Base-by-base conservation (phyloP, 2,888 invertebrate species). In the Epistrophella euchroma region DNA sequence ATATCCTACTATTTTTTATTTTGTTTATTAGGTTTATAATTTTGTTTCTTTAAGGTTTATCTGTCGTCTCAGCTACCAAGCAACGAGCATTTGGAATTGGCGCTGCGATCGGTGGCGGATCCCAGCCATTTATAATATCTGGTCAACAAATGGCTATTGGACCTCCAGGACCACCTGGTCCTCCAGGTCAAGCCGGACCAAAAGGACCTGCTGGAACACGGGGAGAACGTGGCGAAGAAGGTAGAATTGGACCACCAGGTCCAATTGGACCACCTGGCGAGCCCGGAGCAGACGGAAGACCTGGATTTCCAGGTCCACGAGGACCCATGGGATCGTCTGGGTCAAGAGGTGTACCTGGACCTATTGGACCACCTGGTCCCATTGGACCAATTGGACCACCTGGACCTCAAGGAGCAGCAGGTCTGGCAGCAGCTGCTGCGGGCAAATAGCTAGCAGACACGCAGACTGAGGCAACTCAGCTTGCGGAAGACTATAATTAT, bases 151-250 rank as follows among this genome's bases (percentile, higher is more conserved):
- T 56, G 0, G 68, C 50, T 22, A 70, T 76, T 28, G 85, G 88
- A 32, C 84, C 84, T 11, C 87, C 88, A 6, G 88, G 87, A 50
- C 82, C 79, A 19, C 87, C 88, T 45, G 88, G 88, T 19, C 76
- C 87, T 3, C 52, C 84, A 3, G 88, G 88, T 17, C 66, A 52
- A 37, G 22, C 55, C 9, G 87, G 88, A 4, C 76, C 82, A 5
- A 72, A 68, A 11, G 85, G 85, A 4, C 68, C 76, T 13, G 10
- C 70, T 0, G 88, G 88, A 6, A 37, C 32, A 10, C 60, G 73
- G 4, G 85, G 80, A 7, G 76, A 80, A 47, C 85, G 80, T 15
- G 85, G 85, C 6, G 19, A 52, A 11, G 85, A 80, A n/a, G 85
- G 85, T 4, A 52, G 85, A 15, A 43, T 68, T 11, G 85, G 85